phyloP scores from a whole-genome alignment of 1,140 invertebrate species.

The Drosophila mojavensis region DNA sequence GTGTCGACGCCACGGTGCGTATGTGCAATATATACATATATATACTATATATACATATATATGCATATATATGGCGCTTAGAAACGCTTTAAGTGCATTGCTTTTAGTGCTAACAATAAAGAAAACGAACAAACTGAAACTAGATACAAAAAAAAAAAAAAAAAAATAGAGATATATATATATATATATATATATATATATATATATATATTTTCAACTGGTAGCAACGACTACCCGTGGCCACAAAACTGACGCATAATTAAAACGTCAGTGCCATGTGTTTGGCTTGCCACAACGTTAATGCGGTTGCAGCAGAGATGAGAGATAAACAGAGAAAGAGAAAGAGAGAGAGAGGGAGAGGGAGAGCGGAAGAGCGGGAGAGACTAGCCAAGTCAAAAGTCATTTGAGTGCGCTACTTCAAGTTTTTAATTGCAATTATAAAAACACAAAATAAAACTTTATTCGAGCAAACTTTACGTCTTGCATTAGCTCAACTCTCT shows the following conservation, averaged over 20 bases:
- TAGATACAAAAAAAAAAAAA: conserved; percentile 38
- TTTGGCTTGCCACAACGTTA: conserved; percentile 63
- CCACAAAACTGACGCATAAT: conserved; percentile 74
- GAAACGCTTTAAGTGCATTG: conserved; percentile 64
- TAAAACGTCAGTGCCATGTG: conserved; percentile 79
- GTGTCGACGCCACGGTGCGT: conserved; percentile 52
- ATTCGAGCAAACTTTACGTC: conserved; percentile 53
- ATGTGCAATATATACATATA: conserved; percentile 51
- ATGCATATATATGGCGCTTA: not conserved
- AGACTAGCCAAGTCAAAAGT: conserved; percentile 52
- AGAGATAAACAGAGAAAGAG: conserved; percentile 3
- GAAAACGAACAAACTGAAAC: conserved; percentile 22
- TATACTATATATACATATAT: no score
- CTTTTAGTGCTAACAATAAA: conserved; percentile 67
- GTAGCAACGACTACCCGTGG: conserved; percentile 19
- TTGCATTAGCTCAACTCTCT: conserved; percentile 1
- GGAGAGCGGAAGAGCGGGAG: not conserved
- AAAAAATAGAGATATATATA: no score
- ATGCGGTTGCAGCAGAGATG: conserved; percentile 11
- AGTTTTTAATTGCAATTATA: conserved; percentile 79
- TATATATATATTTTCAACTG: no score
- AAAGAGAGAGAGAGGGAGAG: conserved; percentile 3
- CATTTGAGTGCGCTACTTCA: conserved; percentile 69
- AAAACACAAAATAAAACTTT: conserved; percentile 61
- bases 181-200: no score